Evolutionary conservation across 2,113 vertebrate genomes (phyloP).

Genomic region (Panthera leo): DNA sequence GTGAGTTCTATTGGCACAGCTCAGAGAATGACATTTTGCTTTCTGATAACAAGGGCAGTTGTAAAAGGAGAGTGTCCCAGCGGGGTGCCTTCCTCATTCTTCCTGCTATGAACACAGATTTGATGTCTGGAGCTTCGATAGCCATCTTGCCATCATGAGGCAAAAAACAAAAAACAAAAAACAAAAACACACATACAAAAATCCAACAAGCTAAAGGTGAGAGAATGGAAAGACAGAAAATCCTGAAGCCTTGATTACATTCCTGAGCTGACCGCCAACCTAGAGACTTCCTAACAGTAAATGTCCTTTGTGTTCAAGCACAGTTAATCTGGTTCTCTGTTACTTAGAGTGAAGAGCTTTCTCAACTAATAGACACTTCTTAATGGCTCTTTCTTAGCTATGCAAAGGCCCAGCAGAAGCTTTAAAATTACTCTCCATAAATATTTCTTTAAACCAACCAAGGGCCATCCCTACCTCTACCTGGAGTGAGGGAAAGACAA

Average conservation of each 20-base stretch:
- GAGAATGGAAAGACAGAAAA: neutral
- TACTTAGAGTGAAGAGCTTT: slow-evolving; percentile 74
- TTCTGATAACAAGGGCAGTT: neutral
- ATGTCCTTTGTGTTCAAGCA: slow-evolving; percentile 36
- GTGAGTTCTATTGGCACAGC: fast-evolving
- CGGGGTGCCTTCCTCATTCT: neutral
- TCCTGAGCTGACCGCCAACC: neutral
- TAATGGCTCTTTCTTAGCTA: slow-evolving; percentile 65
- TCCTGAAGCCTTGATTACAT: neutral
- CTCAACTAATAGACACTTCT: slow-evolving; percentile 26
- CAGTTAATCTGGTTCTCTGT: slow-evolving; percentile 50
- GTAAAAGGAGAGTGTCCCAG: neutral
- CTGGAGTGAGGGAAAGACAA: neutral
- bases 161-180: neutral
- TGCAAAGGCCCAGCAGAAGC: slow-evolving; percentile 58
- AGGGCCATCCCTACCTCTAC: neutral
- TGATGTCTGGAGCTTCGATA: neutral
- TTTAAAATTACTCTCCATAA: slow-evolving; percentile 62
- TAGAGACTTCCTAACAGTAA: slow-evolving; percentile 5
- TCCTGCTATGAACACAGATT: neutral
- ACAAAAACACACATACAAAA: neutral
- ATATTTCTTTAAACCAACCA: slow-evolving; percentile 45
- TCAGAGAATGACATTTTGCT: neutral
- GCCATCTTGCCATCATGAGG: neutral
- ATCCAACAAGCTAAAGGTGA: neutral